Evolutionary conservation across 2,113 vertebrate genomes (phyloP), one percentile per base, ranked within the genome.

Genomic region (Polypterus bichir): DNA sequence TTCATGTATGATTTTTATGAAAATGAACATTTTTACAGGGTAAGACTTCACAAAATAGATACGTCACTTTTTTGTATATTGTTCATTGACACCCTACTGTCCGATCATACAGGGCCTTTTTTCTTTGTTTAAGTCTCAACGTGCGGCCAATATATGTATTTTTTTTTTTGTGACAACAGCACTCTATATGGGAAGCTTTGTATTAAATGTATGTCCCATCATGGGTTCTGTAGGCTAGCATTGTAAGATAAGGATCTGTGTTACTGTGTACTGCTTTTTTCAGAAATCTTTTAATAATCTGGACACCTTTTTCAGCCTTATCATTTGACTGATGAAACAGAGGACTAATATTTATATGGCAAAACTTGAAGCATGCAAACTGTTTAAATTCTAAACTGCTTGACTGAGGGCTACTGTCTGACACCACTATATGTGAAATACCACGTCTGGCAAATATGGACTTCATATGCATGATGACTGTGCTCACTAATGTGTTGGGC

Each of bases 211-310:
- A 27, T 53, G 8, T 5, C 62, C 64, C 65, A 65, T 67, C 45
- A 70, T 56, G 48, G 65, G 49, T 67, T 65, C 59, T 4, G 46
- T 65, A 7, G 48, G 62, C n/a, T n/a, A 69, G 46, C 44, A 66
- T 9, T 46, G 64, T 45, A 11, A 69, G 44, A 46, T 66, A 61
- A 27, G 66, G 55, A 5, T 68, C 54, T 59, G 53, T 51, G 6
- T 48, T 7, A 5, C 3, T 49, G 7, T 64, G 57, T 10, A 4
- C 46, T 4, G 60, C 60, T 51, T 68, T 68, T 27, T 62, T 65
- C 44, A 68, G 49, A 3, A 68, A 6, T 7, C 9, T 4, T 57
- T 65, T 69, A 6, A 69, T n/a, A 4, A 54, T 66, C 10, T 66
- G 58, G 3, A 66, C 61, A 58, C 61, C 61, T 58, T 66, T 69